Evolutionary conservation across 2,113 vertebrate genomes (phyloP), one percentile per base, ranked within the genome.

Genomic region (Hypocryptadius cinnamomeus): DNA sequence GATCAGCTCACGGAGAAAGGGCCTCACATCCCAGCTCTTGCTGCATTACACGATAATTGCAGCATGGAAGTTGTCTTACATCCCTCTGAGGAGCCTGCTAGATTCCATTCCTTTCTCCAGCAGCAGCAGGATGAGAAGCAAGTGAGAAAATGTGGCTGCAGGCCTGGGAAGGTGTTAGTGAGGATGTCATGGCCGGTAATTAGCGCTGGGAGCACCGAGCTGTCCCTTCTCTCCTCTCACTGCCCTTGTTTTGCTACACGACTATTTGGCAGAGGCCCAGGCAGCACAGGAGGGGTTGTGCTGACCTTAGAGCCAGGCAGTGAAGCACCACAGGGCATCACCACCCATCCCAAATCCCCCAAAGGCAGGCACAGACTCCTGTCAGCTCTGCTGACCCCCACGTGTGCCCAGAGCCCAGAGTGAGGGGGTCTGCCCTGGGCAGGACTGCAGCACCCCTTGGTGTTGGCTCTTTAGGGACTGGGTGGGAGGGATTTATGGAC

Each of bases 211-310:
- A 93, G 80, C 71, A 30, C 85, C 23, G 83, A 83, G 90, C 91
- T 94, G 74, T 76, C 91, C 71, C 87, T 83, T 56, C 74, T 73
- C 82, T 91, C 89, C 68, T 74, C 94, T 93, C 94, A 37, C 86
- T 93, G 92, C 60, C 94, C 95, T 94, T 90, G 85, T 83, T 92
- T 63, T 78, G 83, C 87, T 86, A 69, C 94, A 84, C 30, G 92
- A 37, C 89, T 91, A 85, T 57, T 89, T 95, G 96, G 96, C 96
- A 93, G 77, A 59, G 44, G 57, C 94, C 94, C 96, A 96, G 87
- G 54, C n/a, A 22, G 82, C 71, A 56, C 85, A 85, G 85, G 85
- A 92, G 80, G 86, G 59, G 92, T 68, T 83, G 92, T 74, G 79
- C 87, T 89, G 94, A 95, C 89, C 95, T 94, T 53, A 90, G 37